Base-by-base conservation (phyloP, 2,113 vertebrate genomes). In the Sula dactylatra region DNA sequence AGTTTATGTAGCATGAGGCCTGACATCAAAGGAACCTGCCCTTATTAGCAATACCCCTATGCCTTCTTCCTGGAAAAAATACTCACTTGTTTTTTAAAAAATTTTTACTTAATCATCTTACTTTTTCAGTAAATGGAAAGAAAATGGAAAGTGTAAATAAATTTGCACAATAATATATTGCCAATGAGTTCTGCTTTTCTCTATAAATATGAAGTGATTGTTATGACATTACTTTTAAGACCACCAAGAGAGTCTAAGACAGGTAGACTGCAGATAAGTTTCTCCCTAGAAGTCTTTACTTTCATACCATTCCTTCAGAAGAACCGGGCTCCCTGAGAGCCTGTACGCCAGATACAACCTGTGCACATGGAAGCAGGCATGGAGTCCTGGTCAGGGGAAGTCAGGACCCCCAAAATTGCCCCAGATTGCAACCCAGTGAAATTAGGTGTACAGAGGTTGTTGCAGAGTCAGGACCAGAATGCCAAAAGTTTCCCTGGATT, bases 11-110 rank as follows among this genome's bases (percentile, higher is more conserved):
- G 81, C 10, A 4, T 89, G 84, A 96, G 81, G 61, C 44, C 77
- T 87, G 65, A 83, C 94, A 95, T 69, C 85, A 95, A 93, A 97
- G 79, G 94, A 54, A 64, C 83, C 58, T 72, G 69, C 58, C 76
- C 86, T 93, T 80, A 82, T 93, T 95, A 94, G 82, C 92, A 94
- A 19, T 64, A 74, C 52, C 64, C 84, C 42, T 64, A 1, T 55
- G 76, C 54, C n/a, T 65, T 56, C 40, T 45, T 38, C 34, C 67
- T 87, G 64, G n/a, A 76, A 87, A 61, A 82, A 66, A 66, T 1
- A 72, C 25, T 47, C 4, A 10, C 42, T 71, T 88, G 19, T 13
- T 87, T 74, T 64, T n/a, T 18, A 8, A 38, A 70, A 78, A 50
- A 2, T 15, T 44, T 49, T 90, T 67, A 55, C 38, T 90, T 67